Evolutionary conservation across 2,113 vertebrate species (phyloP).

Genomic region (Seriola aureovittata): DNA sequence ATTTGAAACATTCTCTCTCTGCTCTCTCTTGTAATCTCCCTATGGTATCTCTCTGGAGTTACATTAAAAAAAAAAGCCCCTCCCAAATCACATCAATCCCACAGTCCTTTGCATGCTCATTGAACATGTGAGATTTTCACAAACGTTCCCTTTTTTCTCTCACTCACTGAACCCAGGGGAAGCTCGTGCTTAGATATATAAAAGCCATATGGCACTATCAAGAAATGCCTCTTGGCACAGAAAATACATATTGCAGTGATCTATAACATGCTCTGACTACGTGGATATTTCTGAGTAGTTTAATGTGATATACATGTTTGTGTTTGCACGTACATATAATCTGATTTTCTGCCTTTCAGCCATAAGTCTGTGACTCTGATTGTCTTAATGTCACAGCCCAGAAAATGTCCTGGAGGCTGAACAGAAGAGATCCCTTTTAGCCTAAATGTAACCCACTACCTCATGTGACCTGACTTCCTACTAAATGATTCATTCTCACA

Average conservation of each 20-base stretch:
- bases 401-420: constrained; percentile 49
- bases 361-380: constrained; percentile 38
- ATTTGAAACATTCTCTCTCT: constrained; percentile 2
- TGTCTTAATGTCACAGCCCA: constrained; percentile 38
- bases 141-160: constrained; percentile 29
- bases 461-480: constrained; percentile 22
- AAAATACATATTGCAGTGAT: constrained; percentile 32
- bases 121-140: constrained; percentile 49
- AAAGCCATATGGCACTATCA: constrained; percentile 57
- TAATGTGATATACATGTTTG: constrained; percentile 32
- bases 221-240: constrained; percentile 31
- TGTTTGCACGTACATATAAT: constrained; percentile 21
- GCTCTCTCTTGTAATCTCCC: not conserved
- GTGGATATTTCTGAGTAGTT: constrained; percentile 22
- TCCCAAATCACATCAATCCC: constrained; percentile 6
- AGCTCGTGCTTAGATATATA: constrained; percentile 29
- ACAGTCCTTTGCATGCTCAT: constrained; percentile 45
- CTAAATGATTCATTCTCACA: constrained; percentile 54
- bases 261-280: constrained; percentile 13
- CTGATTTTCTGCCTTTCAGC: constrained; percentile 33
- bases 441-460: constrained; percentile 39
- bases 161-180: constrained; percentile 42
- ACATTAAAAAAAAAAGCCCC: constrained; percentile 15
- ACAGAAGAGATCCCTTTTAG: constrained; percentile 45
- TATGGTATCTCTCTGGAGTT: constrained; percentile 35